A percentile compares a stretch with the other conserved stretches of the same genome.
These are phyloP conservation scores for Asteroscopus sphinx DNA, from an alignment of 2,888 invertebrate genomes.

Conservation along the genomic window DNA sequence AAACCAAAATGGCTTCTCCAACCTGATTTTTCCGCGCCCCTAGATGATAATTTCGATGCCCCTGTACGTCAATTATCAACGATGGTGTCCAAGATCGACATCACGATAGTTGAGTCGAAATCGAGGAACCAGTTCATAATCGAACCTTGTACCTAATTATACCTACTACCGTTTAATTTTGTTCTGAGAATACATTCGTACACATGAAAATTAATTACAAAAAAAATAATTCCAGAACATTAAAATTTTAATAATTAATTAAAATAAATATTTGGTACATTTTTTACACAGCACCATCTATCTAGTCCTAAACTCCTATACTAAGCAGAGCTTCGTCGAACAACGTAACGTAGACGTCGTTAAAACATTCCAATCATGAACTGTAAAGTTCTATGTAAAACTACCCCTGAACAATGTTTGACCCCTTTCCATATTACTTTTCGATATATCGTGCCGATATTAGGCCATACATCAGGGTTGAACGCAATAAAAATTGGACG, in stretches of 20 bases:
- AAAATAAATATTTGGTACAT: too few relatives aligned
- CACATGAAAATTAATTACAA: constrained; percentile 17
- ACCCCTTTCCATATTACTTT: constrained; percentile 76
- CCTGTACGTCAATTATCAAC: constrained; percentile 78
- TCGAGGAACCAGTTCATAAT: constrained; percentile 64
- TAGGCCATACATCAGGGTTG: constrained; percentile 83
- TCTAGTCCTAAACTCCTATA: too few relatives aligned
- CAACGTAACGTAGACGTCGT: too few relatives aligned
- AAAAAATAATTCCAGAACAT: constrained; percentile 23
- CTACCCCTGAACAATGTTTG: constrained; percentile 66
- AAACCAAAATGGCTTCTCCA: constrained; percentile 71
- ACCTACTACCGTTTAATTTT: constrained; percentile 61
- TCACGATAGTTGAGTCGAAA: constrained; percentile 71
- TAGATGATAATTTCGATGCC: constrained; percentile 76
- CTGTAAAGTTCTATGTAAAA: constrained; percentile 32
- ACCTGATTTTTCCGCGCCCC: constrained; percentile 68
- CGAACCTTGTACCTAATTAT: constrained; percentile 58
- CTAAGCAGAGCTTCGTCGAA: too few relatives aligned
- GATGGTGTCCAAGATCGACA: constrained; percentile 72
- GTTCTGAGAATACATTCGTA: constrained; percentile 36
- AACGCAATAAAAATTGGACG: constrained; percentile 86
- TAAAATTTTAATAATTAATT: too few relatives aligned
- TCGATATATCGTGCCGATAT: constrained; percentile 82
- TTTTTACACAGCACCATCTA: too few relatives aligned
- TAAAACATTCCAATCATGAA: constrained; percentile 29